These are phyloP conservation scores for Coracias cyanogaster DNA, from an alignment of 2,797 vertebrate genomes.

Conservation along the genomic window DNA sequence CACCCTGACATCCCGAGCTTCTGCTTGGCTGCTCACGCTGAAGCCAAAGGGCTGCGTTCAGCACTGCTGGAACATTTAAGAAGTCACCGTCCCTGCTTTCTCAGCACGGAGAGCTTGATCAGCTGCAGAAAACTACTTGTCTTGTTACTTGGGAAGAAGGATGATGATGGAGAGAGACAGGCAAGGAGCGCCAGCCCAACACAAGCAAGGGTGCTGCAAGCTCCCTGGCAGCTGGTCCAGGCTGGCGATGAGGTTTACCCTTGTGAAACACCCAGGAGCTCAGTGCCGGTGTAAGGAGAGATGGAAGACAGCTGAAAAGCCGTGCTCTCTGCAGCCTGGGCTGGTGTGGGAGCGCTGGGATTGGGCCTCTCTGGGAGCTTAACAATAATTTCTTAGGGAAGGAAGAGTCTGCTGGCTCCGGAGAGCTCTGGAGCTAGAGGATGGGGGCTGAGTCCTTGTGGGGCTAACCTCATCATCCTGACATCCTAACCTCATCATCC, in stretches of 20 bases:
- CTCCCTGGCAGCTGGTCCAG: background rate
- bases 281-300: background rate
- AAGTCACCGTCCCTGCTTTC: background rate
- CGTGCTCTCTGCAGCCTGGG: background rate
- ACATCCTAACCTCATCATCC: rapidly evolving
- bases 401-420: background rate
- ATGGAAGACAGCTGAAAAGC: background rate
- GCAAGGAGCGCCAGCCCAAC: background rate
- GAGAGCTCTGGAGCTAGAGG: background rate
- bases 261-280: background rate
- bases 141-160: background rate
- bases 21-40: background rate
- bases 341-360: background rate
- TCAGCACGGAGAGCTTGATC: background rate
- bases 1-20: background rate
- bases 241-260: background rate
- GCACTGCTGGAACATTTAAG: background rate
- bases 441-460: background rate
- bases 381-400: background rate
- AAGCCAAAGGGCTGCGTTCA: background rate
- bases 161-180: background rate
- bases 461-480: background rate
- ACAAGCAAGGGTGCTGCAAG: background rate
- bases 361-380: background rate
- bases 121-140: slow-evolving; percentile 32